Evolutionary conservation across 2,113 vertebrate genomes (phyloP).

Genomic region (Eulemur rufifrons): DNA sequence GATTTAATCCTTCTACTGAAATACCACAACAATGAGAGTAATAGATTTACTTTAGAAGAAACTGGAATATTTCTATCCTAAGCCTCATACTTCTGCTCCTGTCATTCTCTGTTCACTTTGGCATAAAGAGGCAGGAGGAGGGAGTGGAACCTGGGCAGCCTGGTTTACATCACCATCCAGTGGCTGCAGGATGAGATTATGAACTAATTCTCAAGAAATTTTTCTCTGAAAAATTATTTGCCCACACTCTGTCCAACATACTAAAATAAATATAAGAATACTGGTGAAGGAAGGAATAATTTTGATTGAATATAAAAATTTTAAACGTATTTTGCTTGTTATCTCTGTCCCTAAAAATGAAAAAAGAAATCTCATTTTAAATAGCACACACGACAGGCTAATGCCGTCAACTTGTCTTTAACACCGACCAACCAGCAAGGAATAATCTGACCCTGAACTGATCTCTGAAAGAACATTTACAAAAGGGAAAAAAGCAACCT

Average conservation of each 20-base stretch:
- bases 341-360: not conserved
- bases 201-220: not conserved
- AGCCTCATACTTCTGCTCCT: not conserved
- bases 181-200: not conserved
- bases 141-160: not conserved
- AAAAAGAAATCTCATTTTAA: not conserved
- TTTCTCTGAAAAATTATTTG: not conserved
- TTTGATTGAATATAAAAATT: not conserved
- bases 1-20: not conserved
- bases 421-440: not conserved
- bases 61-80: not conserved
- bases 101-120: not conserved
- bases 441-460: not conserved
- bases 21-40: not conserved
- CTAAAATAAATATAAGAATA: not conserved
- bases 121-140: not conserved
- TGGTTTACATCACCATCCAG: not conserved
- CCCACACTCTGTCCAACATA: not conserved
- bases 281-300: not conserved
- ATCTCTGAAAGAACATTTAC: not conserved
- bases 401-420: not conserved
- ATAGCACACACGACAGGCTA: not conserved
- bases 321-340: not conserved
- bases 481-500: not conserved
- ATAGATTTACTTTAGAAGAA: not conserved